A percentile compares a stretch with the other conserved stretches of the same genome.
Evolutionary conservation across 1,140 invertebrate species (phyloP).

Genomic region (Monochamus saltuarius): DNA sequence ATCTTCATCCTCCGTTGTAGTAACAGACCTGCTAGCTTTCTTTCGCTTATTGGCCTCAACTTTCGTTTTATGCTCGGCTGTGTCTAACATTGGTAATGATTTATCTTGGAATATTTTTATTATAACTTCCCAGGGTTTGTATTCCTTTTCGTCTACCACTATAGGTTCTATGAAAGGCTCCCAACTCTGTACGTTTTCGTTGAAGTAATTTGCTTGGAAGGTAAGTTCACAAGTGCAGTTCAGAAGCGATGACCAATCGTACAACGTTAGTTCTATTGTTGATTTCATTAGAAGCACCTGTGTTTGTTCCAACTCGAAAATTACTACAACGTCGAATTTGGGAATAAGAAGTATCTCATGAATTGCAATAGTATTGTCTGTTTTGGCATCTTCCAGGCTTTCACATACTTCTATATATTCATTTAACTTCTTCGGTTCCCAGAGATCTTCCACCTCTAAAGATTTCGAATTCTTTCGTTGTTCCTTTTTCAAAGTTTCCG

Average conservation of each 20-base stretch:
- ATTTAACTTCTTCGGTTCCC: constrained; percentile 68
- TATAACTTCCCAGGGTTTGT: constrained; percentile 72
- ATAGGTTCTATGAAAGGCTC: constrained; percentile 78
- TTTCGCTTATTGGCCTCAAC: constrained; percentile 26
- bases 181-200: constrained; percentile 72
- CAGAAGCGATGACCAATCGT: constrained; percentile 67
- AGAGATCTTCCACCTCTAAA: constrained; percentile 63
- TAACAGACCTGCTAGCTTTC: constrained; percentile 35
- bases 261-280: constrained; percentile 59
- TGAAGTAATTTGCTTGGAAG: constrained; percentile 73
- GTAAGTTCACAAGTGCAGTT: constrained; percentile 60
- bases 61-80: constrained; percentile 30
- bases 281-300: constrained; percentile 53
- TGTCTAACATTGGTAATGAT: constrained; percentile 41
- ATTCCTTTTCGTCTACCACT: constrained; percentile 65
- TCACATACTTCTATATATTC: constrained; percentile 20
- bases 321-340: constrained; percentile 45
- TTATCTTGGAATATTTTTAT: constrained; percentile 64
- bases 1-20: constrained; percentile 47
- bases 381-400: constrained; percentile 15
- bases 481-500: constrained; percentile 46
- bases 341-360: constrained; percentile 44
- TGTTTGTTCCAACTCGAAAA: constrained; percentile 47
- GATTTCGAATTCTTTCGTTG: constrained; percentile 40
- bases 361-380: constrained; percentile 12